These are phyloP conservation scores for Tokudaia tokunoshimensis DNA, from an alignment of 2,797 vertebrate genomes.

Conservation along the genomic window DNA sequence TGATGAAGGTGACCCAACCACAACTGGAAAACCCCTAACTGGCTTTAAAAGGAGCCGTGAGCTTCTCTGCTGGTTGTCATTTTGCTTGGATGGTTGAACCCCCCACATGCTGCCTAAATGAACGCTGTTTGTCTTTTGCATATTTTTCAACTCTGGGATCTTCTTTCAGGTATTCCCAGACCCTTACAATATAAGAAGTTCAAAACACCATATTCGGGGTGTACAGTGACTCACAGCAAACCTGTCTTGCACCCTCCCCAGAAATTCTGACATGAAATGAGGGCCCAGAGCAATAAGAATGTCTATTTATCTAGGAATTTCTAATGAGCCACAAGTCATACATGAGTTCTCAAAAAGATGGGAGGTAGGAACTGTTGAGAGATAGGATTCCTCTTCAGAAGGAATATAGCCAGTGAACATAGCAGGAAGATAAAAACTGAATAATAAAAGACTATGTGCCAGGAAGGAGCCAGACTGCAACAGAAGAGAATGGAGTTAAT, in stretches of 20 bases:
- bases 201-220: not conserved
- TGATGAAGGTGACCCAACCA: not conserved
- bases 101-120: not conserved
- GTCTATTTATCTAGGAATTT: not conserved
- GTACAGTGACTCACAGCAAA: not conserved
- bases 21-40: not conserved
- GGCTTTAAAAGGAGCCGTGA: not conserved
- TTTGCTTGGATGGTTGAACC: not conserved
- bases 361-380: not conserved
- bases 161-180: not conserved
- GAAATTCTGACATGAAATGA: conserved; percentile 14
- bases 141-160: not conserved
- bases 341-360: not conserved
- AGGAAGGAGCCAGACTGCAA: not conserved
- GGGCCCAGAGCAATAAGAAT: not conserved
- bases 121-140: not conserved
- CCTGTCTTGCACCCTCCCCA: not conserved
- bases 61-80: not conserved
- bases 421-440: not conserved
- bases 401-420: not conserved
- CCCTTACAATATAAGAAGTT: not conserved
- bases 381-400: not conserved
- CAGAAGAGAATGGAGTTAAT: conserved; percentile 22
- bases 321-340: not conserved
- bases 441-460: not conserved